These are phyloP conservation scores for Cyprinodon diabolis DNA, from an alignment of 2,797 vertebrate species.

Conservation along the genomic window DNA sequence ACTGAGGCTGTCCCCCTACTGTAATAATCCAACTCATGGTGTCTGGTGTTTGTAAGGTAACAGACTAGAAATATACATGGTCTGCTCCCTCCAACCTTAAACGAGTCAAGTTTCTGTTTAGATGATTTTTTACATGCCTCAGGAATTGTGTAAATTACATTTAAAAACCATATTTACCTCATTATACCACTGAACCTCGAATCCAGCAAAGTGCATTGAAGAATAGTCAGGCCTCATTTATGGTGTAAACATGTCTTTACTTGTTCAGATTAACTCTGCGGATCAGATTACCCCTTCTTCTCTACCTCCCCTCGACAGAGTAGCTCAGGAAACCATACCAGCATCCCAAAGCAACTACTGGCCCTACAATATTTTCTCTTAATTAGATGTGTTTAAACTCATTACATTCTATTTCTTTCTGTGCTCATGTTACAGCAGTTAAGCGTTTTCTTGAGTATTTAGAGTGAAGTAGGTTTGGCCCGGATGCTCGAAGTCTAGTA, in stretches of 20 bases:
- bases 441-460: constrained; percentile 64
- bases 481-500: constrained; percentile 65
- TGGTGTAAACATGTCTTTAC: constrained; percentile 85
- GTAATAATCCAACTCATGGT: constrained; percentile 34
- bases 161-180: constrained; percentile 76
- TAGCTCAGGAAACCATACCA: constrained; percentile 61
- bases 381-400: constrained; percentile 82
- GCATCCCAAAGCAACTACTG: constrained; percentile 72
- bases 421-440: constrained; percentile 71
- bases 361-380: constrained; percentile 77
- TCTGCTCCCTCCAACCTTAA: constrained; percentile 50
- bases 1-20: constrained; percentile 30
- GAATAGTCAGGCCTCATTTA: constrained; percentile 84
- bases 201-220: constrained; percentile 76
- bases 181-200: constrained; percentile 75
- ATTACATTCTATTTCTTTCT: constrained; percentile 76
- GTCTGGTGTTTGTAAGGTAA: constrained; percentile 57
- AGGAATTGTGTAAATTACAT: constrained; percentile 83
- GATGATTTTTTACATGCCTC: constrained; percentile 76
- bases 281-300: constrained; percentile 76
- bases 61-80: constrained; percentile 44
- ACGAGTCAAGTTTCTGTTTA: constrained; percentile 77
- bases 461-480: constrained; percentile 56
- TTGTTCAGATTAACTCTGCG: constrained; percentile 81
- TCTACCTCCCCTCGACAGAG: constrained; percentile 52